A percentile compares a stretch with the other conserved stretches of the same genome.
Evolutionary conservation across 2,113 vertebrate genomes (phyloP).

Genomic region (Alaudala cheleensis): DNA sequence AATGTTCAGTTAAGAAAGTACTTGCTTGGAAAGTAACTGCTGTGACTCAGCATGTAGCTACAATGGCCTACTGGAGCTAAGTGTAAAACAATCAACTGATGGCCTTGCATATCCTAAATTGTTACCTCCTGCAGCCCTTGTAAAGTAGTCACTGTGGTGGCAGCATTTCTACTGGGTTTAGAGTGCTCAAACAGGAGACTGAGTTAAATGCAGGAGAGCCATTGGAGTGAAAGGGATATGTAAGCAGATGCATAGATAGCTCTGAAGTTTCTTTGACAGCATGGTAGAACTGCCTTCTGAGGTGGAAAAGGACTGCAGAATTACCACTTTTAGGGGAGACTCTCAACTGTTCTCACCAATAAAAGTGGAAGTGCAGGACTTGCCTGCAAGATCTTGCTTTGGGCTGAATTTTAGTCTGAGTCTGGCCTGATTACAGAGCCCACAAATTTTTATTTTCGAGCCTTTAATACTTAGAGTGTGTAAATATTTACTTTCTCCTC

Average conservation of each 20-base stretch:
- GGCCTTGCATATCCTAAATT: neutral
- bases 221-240: accelerated
- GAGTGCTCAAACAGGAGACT: neutral
- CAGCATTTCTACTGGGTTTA: neutral
- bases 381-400: neutral
- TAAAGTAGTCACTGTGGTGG: neutral
- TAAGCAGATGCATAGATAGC: neutral
- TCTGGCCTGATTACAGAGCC: neutral
- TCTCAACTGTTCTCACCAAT: neutral
- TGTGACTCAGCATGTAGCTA: constrained; percentile 9
- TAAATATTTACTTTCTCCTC: neutral
- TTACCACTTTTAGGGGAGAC: neutral
- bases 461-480: neutral
- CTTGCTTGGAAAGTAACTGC: constrained; percentile 37
- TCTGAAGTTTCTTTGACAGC: neutral
- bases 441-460: neutral
- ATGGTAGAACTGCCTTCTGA: too few species aligned
- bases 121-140: neutral
- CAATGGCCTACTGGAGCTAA: constrained; percentile 23
- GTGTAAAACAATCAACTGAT: constrained; percentile 33
- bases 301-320: neutral
- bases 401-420: neutral
- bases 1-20: constrained; percentile 9
- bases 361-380: neutral
- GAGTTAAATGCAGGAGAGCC: neutral